phyloP scores from a whole-genome alignment of 2,888 invertebrate genomes.

The Yponomeuta malinellus region DNA sequence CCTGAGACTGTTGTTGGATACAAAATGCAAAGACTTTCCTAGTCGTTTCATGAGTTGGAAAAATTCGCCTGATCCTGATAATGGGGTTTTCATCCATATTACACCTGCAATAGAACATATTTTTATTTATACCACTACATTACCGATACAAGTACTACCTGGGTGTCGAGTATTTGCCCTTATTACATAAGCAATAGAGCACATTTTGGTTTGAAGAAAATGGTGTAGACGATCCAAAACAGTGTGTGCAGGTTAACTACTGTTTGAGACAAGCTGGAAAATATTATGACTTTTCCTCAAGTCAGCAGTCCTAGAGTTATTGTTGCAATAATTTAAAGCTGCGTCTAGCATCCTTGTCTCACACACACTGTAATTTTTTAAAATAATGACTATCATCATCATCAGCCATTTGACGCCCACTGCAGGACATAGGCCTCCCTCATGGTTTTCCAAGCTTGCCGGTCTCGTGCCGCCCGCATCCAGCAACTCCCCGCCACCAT shows the following conservation, averaged over 20 bases:
- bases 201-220: neutral
- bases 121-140: constrained; percentile 10
- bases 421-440: too few relatives aligned
- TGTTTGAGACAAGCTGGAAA: neutral
- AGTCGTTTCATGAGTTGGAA: constrained; percentile 55
- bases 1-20: constrained; percentile 70
- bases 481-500: too few relatives aligned
- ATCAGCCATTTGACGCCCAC: too few relatives aligned
- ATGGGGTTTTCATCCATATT: constrained; percentile 50
- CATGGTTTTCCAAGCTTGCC: too few relatives aligned
- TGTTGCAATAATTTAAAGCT: too few relatives aligned
- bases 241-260: neutral
- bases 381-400: too few relatives aligned
- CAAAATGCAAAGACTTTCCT: constrained; percentile 68
- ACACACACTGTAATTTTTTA: too few relatives aligned
- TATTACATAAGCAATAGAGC: constrained; percentile 64
- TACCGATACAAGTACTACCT: too few relatives aligned
- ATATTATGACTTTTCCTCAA: neutral
- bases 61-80: constrained; percentile 61
- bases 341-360: too few relatives aligned
- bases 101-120: constrained; percentile 59
- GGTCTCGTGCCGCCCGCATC: too few relatives aligned
- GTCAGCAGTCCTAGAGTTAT: too few relatives aligned
- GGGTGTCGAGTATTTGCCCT: constrained; percentile 41
- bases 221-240: neutral